These are phyloP conservation scores for Propithecus coquereli DNA, from an alignment of 2,113 vertebrate species.

Conservation along the genomic window DNA sequence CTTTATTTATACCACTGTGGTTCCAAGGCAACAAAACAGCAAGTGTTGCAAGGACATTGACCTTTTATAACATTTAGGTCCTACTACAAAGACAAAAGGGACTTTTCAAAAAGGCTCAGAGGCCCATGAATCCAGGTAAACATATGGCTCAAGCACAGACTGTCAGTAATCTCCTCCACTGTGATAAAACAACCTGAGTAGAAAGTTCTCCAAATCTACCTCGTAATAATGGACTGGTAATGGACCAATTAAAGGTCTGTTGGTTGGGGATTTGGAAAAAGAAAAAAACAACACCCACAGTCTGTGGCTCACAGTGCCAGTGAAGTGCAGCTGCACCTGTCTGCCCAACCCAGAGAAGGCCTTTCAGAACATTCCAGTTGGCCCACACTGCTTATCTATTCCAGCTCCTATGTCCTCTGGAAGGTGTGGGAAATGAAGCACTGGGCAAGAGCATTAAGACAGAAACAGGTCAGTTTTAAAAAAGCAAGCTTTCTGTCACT, in stretches of 20 bases:
- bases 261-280: background rate
- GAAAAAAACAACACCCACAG: background rate
- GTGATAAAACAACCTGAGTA: background rate
- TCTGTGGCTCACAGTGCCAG: background rate
- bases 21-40: constrained; percentile 43
- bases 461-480: background rate
- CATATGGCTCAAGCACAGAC: background rate
- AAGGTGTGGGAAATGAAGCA: background rate
- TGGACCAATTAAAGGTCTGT: background rate
- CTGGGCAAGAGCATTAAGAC: background rate
- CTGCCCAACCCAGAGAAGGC: background rate
- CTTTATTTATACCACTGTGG: constrained; percentile 1
- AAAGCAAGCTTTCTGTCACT: background rate
- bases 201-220: background rate
- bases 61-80: background rate
- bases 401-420: background rate
- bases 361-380: background rate
- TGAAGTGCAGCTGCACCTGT: background rate
- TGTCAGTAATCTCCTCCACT: background rate
- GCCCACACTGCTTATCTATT: background rate
- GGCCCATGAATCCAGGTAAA: background rate
- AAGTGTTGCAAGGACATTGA: background rate
- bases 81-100: background rate
- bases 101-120: background rate
- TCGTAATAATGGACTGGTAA: background rate